These are phyloP conservation scores for Drosophila pseudotakahashii DNA, from an alignment of 2,888 invertebrate species.

Conservation along the genomic window DNA sequence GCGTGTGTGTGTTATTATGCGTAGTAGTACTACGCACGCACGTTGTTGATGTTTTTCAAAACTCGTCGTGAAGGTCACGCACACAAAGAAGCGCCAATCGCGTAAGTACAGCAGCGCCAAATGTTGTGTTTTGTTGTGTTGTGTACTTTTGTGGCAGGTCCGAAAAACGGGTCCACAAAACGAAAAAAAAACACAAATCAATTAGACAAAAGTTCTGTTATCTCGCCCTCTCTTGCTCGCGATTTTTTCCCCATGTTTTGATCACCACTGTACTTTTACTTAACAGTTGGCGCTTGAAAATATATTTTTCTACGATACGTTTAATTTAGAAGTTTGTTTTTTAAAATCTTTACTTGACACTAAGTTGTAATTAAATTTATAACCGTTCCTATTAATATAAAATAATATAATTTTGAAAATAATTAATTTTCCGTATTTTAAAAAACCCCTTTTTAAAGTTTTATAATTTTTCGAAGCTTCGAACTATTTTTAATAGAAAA, in stretches of 20 bases:
- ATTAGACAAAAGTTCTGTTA: constrained; percentile 47
- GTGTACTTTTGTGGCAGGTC: constrained; percentile 46
- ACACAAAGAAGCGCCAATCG: constrained; percentile 41
- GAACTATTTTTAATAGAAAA: no score
- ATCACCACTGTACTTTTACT: constrained; percentile 60
- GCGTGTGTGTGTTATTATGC: constrained; percentile 38
- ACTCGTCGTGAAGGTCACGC: constrained; percentile 71
- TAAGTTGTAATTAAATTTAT: no score
- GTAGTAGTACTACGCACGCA: constrained; percentile 53
- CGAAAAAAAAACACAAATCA: constrained; percentile 20
- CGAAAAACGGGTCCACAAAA: constrained; percentile 22
- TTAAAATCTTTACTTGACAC: no score
- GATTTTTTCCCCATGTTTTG: constrained; percentile 54
- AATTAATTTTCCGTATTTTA: no score
- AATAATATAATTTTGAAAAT: no score
- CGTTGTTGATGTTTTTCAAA: constrained; percentile 62
- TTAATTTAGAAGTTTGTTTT: background rate
- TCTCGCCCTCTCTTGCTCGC: constrained; percentile 12
- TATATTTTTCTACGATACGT: background rate
- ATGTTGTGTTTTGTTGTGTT: constrained; percentile 21
- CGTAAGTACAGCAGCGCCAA: constrained; percentile 67
- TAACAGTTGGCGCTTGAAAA: constrained; percentile 43
- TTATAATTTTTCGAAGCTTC: no score
- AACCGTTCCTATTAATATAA: no score
- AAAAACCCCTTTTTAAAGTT: no score